Conservation (phyloP, 2,797 vertebrate species). For the Gobio occitaniae region DNA sequence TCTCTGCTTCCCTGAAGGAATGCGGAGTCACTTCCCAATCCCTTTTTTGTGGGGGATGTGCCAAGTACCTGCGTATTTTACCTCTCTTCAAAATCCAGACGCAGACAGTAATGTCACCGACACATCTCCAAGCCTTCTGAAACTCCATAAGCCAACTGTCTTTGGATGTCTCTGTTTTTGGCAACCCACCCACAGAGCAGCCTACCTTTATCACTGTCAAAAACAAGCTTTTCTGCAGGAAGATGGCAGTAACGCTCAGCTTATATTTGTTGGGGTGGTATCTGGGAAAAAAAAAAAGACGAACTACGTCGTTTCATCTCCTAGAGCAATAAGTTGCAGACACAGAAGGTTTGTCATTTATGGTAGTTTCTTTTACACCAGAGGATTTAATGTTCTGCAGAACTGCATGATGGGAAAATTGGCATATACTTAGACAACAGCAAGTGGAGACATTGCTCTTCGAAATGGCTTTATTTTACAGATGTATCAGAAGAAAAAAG, state of each 20-base stretch:
- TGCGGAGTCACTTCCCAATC: slow-evolving; percentile 30
- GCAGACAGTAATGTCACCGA: slow-evolving; percentile 24
- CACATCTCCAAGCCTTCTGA: slow-evolving; percentile 36
- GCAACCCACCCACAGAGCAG: slow-evolving; percentile 48
- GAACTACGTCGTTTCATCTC: slow-evolving; percentile 52
- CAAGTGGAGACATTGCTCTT: slow-evolving; percentile 23
- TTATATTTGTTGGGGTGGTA: slow-evolving; percentile 50
- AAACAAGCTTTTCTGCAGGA: slow-evolving; percentile 45
- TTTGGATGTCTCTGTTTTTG: slow-evolving; percentile 53
- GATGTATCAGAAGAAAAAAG: background rate
- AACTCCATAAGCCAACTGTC: slow-evolving; percentile 28
- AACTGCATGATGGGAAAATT: slow-evolving; percentile 31
- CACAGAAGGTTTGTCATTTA: slow-evolving; percentile 42
- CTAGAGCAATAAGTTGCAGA: slow-evolving; percentile 32
- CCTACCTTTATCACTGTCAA: slow-evolving; percentile 52
- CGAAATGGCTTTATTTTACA: slow-evolving; percentile 3
- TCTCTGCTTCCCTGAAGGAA: slow-evolving; percentile 22
- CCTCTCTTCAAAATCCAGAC: slow-evolving; percentile 41
- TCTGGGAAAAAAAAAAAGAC: slow-evolving; percentile 46
- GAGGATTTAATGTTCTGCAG: slow-evolving; percentile 32
- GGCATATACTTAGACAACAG: slow-evolving; percentile 27
- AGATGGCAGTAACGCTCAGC: slow-evolving; percentile 46
- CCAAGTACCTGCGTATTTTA: slow-evolving; percentile 34
- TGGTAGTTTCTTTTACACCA: background rate
- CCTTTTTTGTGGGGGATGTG: slow-evolving; percentile 31